phyloP scores from a whole-genome alignment of 2,888 invertebrate genomes.

The Temnothorax unifasciatus region DNA sequence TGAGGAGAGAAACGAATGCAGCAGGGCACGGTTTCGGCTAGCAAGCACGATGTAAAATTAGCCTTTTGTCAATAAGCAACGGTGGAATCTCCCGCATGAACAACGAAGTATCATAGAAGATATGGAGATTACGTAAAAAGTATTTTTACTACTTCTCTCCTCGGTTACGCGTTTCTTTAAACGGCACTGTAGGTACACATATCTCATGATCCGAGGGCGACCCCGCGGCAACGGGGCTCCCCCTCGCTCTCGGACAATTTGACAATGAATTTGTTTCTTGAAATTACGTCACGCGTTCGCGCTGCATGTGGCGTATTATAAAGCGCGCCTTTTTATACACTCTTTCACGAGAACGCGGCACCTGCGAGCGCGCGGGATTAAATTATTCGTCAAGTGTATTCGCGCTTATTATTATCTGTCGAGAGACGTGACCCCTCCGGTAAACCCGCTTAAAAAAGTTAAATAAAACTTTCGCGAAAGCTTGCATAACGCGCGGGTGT shows the following conservation, averaged over 20 bases:
- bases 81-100: conserved; percentile 39
- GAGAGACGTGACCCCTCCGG: conserved; percentile 10
- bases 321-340: conserved; percentile 37
- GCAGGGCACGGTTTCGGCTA: conserved; percentile 40
- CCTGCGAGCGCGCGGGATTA: conserved; percentile 34
- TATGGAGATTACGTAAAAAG: conserved; percentile 51
- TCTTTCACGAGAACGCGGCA: conserved; percentile 33
- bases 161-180: conserved; percentile 5
- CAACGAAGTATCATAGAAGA: conserved; percentile 48
- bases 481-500: conserved; percentile 45
- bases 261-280: conserved; percentile 39
- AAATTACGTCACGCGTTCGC: conserved; percentile 18
- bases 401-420: conserved; percentile 36
- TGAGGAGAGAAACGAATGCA: conserved; percentile 48
- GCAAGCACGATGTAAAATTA: conserved; percentile 56
- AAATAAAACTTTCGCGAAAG: conserved; percentile 23
- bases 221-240: not conserved
- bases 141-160: conserved; percentile 39
- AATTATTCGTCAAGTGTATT: conserved; percentile 45
- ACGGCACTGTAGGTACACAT: not conserved
- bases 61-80: conserved; percentile 55
- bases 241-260: conserved; percentile 38
- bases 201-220: conserved; percentile 8
- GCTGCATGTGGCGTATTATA: conserved; percentile 7
- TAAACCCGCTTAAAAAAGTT: not conserved